A percentile compares a stretch with the other conserved stretches of the same genome.
Evolutionary conservation across 2,113 vertebrate genomes (phyloP).

Genomic region (Synchiropus splendidus): DNA sequence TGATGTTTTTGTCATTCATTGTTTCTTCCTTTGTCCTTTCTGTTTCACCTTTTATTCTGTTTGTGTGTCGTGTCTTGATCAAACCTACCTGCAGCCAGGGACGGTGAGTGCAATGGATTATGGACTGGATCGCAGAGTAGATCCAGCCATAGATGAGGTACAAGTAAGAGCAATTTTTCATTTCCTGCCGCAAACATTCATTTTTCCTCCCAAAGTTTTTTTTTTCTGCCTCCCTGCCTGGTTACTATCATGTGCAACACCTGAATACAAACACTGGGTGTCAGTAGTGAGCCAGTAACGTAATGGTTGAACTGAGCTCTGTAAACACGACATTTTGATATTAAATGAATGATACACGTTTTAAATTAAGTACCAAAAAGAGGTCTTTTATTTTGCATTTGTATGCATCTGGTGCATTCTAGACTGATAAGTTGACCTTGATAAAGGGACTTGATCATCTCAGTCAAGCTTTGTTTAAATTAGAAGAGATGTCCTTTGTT

Average conservation of each 20-base stretch:
- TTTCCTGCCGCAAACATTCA: constrained; percentile 10
- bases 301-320: no score
- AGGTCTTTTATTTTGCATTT: no score
- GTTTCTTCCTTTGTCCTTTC: constrained; percentile 2
- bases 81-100: constrained; percentile 79
- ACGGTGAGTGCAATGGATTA: constrained; percentile 80
- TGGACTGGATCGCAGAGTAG: constrained; percentile 74
- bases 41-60: constrained; percentile 1
- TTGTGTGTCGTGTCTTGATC: no score
- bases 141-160: constrained; percentile 85
- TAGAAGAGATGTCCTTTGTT: no score
- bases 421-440: no score
- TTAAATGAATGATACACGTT: no score
- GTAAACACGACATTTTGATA: no score
- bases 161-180: constrained; percentile 64
- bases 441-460: no score
- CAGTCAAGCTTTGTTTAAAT: no score
- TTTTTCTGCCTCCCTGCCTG: background rate
- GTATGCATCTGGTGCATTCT: no score
- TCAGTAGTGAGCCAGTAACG: no score
- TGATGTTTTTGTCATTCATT: constrained; percentile 13
- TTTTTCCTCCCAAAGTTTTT: constrained; percentile 35
- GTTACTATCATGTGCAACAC: background rate
- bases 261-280: background rate
- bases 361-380: no score